Evolutionary conservation across 2,797 vertebrate genomes (phyloP).

Genomic region (Labroides dimidiatus): DNA sequence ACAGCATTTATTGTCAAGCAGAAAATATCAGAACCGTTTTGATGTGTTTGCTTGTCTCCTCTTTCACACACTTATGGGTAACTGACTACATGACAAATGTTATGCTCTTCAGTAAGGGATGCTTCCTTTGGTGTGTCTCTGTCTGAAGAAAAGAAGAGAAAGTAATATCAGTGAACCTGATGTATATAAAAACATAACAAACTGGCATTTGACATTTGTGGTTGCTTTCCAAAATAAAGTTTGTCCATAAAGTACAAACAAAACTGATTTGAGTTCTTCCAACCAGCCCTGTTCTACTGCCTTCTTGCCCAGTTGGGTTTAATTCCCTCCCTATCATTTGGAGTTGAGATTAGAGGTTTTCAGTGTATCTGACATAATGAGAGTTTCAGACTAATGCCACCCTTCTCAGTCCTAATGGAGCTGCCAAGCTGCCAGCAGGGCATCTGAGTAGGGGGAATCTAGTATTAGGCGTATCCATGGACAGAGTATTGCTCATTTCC

Average conservation of each 20-base stretch:
- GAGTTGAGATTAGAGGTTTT: constrained; percentile 78
- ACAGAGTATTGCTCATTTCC: constrained; percentile 62
- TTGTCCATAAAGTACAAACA: constrained; percentile 33
- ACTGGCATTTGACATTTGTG: too few relatives aligned
- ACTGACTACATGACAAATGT: constrained; percentile 22
- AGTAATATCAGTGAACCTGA: too few relatives aligned
- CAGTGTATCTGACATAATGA: constrained; percentile 75
- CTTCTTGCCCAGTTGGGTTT: constrained; percentile 48
- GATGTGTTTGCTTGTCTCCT: background rate
- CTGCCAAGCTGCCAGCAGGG: constrained; percentile 75
- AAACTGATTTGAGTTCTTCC: constrained; percentile 18
- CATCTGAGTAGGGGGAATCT: constrained; percentile 62
- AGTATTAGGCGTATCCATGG: constrained; percentile 65
- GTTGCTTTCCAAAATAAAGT: constrained; percentile 43
- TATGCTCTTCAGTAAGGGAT: background rate
- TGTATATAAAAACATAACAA: too few relatives aligned
- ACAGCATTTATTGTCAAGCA: background rate
- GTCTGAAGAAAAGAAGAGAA: too few relatives aligned
- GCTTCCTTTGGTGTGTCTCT: too few relatives aligned
- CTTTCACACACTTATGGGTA: constrained; percentile 30
- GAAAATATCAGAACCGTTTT: background rate
- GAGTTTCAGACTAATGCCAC: constrained; percentile 78
- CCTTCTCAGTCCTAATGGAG: constrained; percentile 67
- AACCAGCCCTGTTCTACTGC: constrained; percentile 42
- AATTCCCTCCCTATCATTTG: constrained; percentile 67